A percentile compares a stretch with the other conserved stretches of the same genome.
These are phyloP conservation scores for Albula glossodonta DNA, from an alignment of 2,113 vertebrate genomes.

Conservation along the genomic window DNA sequence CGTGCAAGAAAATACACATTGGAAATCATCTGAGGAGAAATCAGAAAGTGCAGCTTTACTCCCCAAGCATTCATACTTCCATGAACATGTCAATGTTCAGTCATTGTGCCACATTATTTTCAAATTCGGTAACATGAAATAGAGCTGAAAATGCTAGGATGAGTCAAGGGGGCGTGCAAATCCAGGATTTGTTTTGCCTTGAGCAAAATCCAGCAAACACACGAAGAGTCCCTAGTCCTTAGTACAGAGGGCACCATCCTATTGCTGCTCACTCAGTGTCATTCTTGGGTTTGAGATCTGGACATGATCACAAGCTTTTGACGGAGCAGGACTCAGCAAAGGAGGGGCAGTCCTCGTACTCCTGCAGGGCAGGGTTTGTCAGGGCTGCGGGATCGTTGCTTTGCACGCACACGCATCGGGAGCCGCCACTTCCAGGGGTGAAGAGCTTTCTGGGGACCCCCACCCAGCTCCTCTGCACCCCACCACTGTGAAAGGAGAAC, in stretches of 20 bases:
- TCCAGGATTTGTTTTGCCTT: too few relatives aligned
- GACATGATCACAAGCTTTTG: conserved; percentile 20
- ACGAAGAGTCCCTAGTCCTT: background rate
- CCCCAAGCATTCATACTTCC: too few relatives aligned
- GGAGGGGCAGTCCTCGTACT: conserved; percentile 75
- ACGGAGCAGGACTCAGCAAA: conserved; percentile 69
- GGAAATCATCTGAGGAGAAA: too few relatives aligned
- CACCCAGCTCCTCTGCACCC: conserved; percentile 78
- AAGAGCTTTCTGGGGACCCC: conserved; percentile 86
- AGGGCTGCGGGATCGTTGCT: conserved; percentile 61
- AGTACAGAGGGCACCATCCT: background rate
- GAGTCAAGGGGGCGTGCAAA: too few relatives aligned
- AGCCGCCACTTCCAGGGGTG: conserved; percentile 63
- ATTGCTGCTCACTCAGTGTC: background rate
- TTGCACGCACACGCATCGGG: conserved; percentile 81
- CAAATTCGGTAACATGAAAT: too few relatives aligned
- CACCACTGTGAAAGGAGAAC: conserved; percentile 73
- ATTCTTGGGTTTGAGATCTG: background rate
- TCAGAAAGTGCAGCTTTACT: too few relatives aligned
- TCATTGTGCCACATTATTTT: too few relatives aligned
- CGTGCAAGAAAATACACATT: too few relatives aligned
- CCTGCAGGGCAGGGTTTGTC: conserved; percentile 71
- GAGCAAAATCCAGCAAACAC: background rate
- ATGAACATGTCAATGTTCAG: too few relatives aligned
- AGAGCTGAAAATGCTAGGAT: too few relatives aligned